Conservation (phyloP, 2,797 vertebrate genomes). For the Enteromius paludinosus region DNA sequence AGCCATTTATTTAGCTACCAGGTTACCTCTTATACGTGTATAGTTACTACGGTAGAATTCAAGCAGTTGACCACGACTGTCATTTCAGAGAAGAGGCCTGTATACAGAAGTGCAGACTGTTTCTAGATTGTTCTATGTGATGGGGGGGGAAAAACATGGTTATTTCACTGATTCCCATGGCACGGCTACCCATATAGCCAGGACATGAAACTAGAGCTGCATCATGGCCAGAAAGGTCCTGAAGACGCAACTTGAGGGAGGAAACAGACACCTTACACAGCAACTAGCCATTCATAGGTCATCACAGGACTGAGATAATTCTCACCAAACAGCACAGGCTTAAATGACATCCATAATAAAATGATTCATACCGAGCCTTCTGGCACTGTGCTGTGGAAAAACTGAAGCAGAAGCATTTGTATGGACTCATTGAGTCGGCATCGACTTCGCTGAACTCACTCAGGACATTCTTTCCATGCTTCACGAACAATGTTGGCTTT, state of each 20-base stretch:
- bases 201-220: slow-evolving; percentile 22
- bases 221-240: neutral
- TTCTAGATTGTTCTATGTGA: slow-evolving; percentile 1
- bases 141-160: neutral
- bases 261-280: neutral
- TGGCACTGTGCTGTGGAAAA: slow-evolving; percentile 29
- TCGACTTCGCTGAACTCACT: slow-evolving; percentile 36
- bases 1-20: neutral
- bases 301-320: neutral
- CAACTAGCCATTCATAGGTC: slow-evolving; percentile 13
- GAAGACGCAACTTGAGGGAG: slow-evolving; percentile 5
- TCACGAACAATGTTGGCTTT: slow-evolving; percentile 22
- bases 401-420: slow-evolving; percentile 62
- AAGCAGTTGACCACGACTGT: neutral
- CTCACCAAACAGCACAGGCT: neutral
- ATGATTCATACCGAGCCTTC: neutral
- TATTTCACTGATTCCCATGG: slow-evolving; percentile 25
- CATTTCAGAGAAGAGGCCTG: neutral
- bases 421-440: slow-evolving; percentile 47
- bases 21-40: neutral
- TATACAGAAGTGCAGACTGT: neutral
- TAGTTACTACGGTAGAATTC: neutral
- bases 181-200: neutral
- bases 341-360: neutral
- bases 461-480: slow-evolving; percentile 55